Evolutionary conservation across 2,797 vertebrate genomes (phyloP), one percentile per base, ranked within the genome.

Genomic region (Rallus crepitans): DNA sequence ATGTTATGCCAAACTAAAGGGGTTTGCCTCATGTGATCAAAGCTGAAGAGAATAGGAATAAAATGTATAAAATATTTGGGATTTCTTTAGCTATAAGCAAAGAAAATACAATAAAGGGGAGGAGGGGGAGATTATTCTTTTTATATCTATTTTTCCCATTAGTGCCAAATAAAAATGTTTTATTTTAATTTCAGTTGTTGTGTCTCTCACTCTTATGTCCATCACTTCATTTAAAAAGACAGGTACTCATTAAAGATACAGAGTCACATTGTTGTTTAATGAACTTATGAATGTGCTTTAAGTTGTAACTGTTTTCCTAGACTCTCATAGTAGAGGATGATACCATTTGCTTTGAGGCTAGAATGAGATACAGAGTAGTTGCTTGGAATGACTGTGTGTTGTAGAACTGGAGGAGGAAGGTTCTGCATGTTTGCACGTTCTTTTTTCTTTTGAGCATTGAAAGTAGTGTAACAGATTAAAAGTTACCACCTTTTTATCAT

Each of bases 381-480:
- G n/a, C 24, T 66, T 61, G 4, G 5, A 57, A 53, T 18, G 17
- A 57, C 17, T 24, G 5, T 18, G 7, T 30, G 12, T 4, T 1
- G 11, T 37, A 40, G 17, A 57, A 23, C 2, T 53, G 30, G 31
- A 37, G 5, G 18, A 20, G 13, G 3, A 78, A 59, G 9, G 2
- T 8, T 61, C 14, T 1, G 0, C 25, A 25, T 10, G 19, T 52
- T 47, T 39, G 11, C 47, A 21, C 6, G 3, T 40, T 35, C 40
- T 9, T 63, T 75, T 86, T 78, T 27, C 4, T 66, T 88, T 63
- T 20, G 16, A 68, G 30, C n/a, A 45, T 27, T 60, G 10, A 28
- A 55, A 60, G 14, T 15, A 64, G 28, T 45, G 25, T 17, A 40
- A 95, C 12, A 57, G 42, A 63, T 16, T 78, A 61, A 24, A 52